phyloP scores from a whole-genome alignment of 2,888 invertebrate species.

The Acrobasis consociella region DNA sequence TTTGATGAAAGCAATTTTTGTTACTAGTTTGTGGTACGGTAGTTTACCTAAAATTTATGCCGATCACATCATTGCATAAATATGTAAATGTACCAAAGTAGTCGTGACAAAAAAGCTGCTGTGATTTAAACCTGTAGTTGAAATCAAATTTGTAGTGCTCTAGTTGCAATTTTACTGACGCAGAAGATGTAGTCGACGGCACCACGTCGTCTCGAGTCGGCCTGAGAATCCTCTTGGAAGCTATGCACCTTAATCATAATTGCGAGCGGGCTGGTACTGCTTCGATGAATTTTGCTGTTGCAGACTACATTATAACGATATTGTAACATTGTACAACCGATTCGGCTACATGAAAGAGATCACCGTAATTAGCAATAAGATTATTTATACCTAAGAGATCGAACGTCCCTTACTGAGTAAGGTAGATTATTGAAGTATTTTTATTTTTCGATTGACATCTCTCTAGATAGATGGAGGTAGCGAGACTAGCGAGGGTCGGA shows the following conservation, averaged over 20 bases:
- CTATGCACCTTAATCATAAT: slow-evolving; percentile 41
- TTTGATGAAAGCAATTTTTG: background rate
- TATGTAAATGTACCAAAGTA: background rate
- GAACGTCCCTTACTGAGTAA: slow-evolving; percentile 83
- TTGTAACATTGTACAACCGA: slow-evolving; percentile 59
- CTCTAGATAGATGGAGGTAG: slow-evolving; percentile 58
- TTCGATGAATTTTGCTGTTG: slow-evolving; percentile 69
- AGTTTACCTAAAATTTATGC: background rate
- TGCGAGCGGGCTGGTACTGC: slow-evolving; percentile 78
- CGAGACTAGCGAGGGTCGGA: slow-evolving; percentile 46
- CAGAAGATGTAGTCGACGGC: background rate
- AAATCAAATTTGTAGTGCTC: background rate
- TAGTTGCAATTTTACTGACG: background rate
- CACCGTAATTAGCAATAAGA: slow-evolving; percentile 80
- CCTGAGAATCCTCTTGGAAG: slow-evolving; percentile 32
- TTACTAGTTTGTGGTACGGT: background rate
- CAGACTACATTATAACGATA: slow-evolving; percentile 62
- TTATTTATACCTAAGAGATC: slow-evolving; percentile 79
- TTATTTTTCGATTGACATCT: slow-evolving; percentile 76
- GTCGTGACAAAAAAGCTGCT: background rate
- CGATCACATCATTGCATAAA: background rate
- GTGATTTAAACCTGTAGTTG: background rate
- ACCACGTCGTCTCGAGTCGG: slow-evolving; percentile 11
- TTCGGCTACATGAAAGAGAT: slow-evolving; percentile 71
- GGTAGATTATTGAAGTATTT: slow-evolving; percentile 77